Conservation (phyloP, 1,140 invertebrate species). For the Laodelphax striatellus region DNA sequence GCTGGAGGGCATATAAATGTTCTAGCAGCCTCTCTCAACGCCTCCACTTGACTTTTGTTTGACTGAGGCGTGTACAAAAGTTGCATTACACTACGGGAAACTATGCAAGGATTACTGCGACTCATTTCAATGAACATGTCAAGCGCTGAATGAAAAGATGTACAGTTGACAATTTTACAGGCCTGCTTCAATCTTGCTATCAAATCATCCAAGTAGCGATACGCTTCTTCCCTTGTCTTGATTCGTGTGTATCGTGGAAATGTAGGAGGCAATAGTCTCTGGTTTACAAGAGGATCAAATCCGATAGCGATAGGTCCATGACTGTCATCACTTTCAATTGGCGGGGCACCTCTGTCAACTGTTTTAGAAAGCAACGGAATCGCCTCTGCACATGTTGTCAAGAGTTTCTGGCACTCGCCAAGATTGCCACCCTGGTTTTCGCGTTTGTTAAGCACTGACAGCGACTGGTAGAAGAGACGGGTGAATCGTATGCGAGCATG, state of each 20-base stretch:
- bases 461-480: conserved; percentile 69
- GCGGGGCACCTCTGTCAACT: conserved; percentile 51
- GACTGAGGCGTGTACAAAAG: conserved; percentile 56
- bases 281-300: conserved; percentile 92
- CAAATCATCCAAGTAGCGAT: conserved; percentile 75
- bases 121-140: conserved; percentile 93
- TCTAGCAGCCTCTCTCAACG: conserved; percentile 72
- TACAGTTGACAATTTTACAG: conserved; percentile 67
- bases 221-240: conserved; percentile 66
- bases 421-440: conserved; percentile 36
- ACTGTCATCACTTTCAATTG: conserved; percentile 31
- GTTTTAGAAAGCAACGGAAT: conserved; percentile 70
- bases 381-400: conserved; percentile 59
- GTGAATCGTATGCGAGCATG: conserved; percentile 75
- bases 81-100: conserved; percentile 87
- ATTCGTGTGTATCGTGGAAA: conserved; percentile 95
- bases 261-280: conserved; percentile 88
- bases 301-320: conserved; percentile 48
- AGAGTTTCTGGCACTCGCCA: conserved; percentile 50
- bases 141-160: conserved; percentile 72
- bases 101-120: conserved; percentile 75
- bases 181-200: conserved; percentile 68
- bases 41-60: conserved; percentile 47
- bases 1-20: conserved; percentile 81
- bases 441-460: conserved; percentile 53